Evolutionary conservation across 1,140 invertebrate species (phyloP), one percentile per base, ranked within the genome.

Genomic region (Philotrypesis tridentata): DNA sequence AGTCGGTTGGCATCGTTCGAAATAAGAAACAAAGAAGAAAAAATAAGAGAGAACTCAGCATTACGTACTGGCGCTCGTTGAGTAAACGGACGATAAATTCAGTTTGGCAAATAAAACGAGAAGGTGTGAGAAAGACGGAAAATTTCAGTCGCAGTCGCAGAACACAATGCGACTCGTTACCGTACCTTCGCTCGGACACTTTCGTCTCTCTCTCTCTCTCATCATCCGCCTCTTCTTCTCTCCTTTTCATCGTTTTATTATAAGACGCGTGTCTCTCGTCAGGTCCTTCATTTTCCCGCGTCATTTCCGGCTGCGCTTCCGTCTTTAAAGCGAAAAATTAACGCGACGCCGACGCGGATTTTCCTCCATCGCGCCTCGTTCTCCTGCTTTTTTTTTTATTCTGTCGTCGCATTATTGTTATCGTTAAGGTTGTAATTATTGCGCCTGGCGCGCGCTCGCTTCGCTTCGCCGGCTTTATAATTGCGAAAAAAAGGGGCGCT

Each of bases 81-180:
- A 77, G 84, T 85, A 86, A 87, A 86, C 83, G 84, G 84, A 84
- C 87, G 84, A 86, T 87, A 87, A 87, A 86, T 86, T 82, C 83
- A 74, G 67, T 83, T 82, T 80, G 83, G 84, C 79, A 86, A 87
- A 86, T 87, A 85, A 86, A 86, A 86, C 83, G 84, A 76, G 68
- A 40, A 7, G 17, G 73, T 43, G 74, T 17, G 55, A 79, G 31
- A 63, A 67, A 61, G 55, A 72, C n/a, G 48, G 77, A 84, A 84
- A 87, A 79, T 85, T 86, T 79, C 80, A 79, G 81, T 82, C 81
- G 73, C 83, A 84, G 31, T 43, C 17, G 33, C 14, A 21, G 73
- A 37, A 82, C 85, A 87, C 86, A 87, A 88, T 88, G 84, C 82
- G 82, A 85, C 87, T 86, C 85, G 86, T 88, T 87, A 87, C 79